Evolutionary conservation across 2,888 invertebrate species (phyloP).

Genomic region (Eumacrocentrus americanus): DNA sequence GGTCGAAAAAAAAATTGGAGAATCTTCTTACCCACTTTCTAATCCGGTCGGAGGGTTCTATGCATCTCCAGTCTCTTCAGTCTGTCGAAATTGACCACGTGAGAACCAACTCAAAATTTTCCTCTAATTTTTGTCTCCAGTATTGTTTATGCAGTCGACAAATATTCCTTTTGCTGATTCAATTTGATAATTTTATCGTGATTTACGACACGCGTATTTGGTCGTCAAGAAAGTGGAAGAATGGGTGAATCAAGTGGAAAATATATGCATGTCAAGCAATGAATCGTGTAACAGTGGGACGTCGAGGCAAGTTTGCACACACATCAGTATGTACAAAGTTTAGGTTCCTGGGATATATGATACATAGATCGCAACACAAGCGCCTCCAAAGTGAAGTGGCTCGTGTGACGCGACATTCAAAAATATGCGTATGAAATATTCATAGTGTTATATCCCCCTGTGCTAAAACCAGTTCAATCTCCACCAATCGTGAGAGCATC

Average conservation of each 20-base stretch:
- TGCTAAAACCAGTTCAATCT: conserved; percentile 10
- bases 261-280: conserved; percentile 1
- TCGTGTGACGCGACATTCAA: conserved; percentile 4
- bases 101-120: conserved; percentile 6
- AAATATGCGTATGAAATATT: conserved; percentile 25
- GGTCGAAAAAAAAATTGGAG: conserved; percentile 32
- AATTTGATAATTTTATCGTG: no score
- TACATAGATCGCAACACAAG: background rate
- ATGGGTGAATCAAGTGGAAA: conserved; percentile 6
- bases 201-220: no score
- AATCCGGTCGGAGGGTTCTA: conserved; percentile 21
- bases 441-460: conserved; percentile 6
- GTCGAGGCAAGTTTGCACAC: background rate
- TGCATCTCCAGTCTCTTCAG: conserved; percentile 1
- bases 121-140: background rate
- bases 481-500: conserved; percentile 17
- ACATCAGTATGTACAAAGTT: background rate
- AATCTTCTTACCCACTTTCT: conserved; percentile 38
- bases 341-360: background rate
- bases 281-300: background rate
- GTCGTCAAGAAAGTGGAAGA: background rate
- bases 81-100: background rate
- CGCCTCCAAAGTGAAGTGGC: conserved; percentile 5
- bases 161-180: no score
- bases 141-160: no score